Evolutionary conservation across 2,113 vertebrate genomes (phyloP), one percentile per base, ranked within the genome.

Genomic region (Triplophysa rosa): DNA sequence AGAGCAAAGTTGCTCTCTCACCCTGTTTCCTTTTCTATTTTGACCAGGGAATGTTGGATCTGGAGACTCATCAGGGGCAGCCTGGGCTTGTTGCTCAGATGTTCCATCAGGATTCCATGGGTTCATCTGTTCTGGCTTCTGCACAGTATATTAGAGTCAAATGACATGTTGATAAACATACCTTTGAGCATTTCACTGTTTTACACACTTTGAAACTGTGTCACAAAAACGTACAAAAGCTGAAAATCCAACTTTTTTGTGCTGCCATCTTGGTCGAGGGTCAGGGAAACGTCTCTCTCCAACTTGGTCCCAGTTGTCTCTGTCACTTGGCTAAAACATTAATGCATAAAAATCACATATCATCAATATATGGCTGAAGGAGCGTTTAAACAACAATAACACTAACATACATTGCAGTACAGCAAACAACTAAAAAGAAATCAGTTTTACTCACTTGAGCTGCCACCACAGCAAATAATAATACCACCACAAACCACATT

Each of bases 371-470:
- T 16, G 16, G 14, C 49, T 19, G 16, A 54, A 54, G 14, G 3
- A 45, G 11, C 10, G 1, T 12, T 37, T 37, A 37, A 37, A 8
- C 33, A 37, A 45, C 42, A 45, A 11, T 45, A 11, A 45, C 2
- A 45, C 42, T 45, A 42, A 40, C 37, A 40, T 42, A 42, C 42
- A 45, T 45, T 45, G 11, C 10, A 45, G 42, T 45, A 45, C 2
- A 7, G 33, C 7, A 7, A 37, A 37, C 33, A 1, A 7, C 6
- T 37, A 37, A 37, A 37, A 37, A 7, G 0, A 37, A 7, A 37
- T 37, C 7, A 37, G 5, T 63, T 21, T 16, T 68, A 84, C 82
- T 81, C 12, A 84, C 82, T 13, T 11, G 62, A 29, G 74, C 82
- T 24, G 19, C 33, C 11, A 66, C 74, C 49, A 58, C 68, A 62